phyloP scores from a whole-genome alignment of 2,888 invertebrate species.

The Caenorhabditis imperialis region DNA sequence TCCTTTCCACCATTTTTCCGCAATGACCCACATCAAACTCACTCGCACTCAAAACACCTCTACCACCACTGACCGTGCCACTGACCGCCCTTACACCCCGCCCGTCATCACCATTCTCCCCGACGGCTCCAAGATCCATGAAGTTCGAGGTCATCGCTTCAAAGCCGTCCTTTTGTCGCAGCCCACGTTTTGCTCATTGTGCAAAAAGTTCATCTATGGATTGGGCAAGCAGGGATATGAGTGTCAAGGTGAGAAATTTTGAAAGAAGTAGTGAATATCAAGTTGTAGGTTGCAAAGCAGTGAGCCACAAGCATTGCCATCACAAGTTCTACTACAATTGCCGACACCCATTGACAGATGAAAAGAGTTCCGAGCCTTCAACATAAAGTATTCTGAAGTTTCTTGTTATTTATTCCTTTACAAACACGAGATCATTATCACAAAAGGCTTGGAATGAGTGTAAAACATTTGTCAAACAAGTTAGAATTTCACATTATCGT shows the following conservation, averaged over 20 bases:
- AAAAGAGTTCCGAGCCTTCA: too few relatives aligned
- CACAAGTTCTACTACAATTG: too few relatives aligned
- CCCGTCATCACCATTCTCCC: slow-evolving; percentile 13
- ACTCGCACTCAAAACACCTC: too few relatives aligned
- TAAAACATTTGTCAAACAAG: slow-evolving; percentile 1
- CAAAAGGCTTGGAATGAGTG: too few relatives aligned
- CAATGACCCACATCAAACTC: too few relatives aligned
- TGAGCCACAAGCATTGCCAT: slow-evolving; percentile 40
- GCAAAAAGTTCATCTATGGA: slow-evolving; percentile 35
- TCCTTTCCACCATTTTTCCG: too few relatives aligned
- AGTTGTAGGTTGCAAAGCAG: slow-evolving; percentile 30
- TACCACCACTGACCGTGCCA: too few relatives aligned
- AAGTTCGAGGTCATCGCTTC: slow-evolving; percentile 29
- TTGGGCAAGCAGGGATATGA: slow-evolving; percentile 43
- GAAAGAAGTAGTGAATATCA: not conserved
- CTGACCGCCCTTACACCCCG: too few relatives aligned
- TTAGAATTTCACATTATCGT: slow-evolving; percentile 39
- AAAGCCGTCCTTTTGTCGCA: slow-evolving; percentile 15
- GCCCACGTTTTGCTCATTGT: slow-evolving; percentile 31
- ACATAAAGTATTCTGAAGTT: too few relatives aligned
- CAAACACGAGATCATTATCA: too few relatives aligned
- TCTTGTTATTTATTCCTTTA: too few relatives aligned
- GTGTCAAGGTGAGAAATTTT: slow-evolving; percentile 37
- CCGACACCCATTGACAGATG: too few relatives aligned
- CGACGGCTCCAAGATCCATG: slow-evolving; percentile 28